These are phyloP conservation scores for Fragum whitleyi DNA, from an alignment of 2,888 invertebrate genomes.

Conservation along the genomic window DNA sequence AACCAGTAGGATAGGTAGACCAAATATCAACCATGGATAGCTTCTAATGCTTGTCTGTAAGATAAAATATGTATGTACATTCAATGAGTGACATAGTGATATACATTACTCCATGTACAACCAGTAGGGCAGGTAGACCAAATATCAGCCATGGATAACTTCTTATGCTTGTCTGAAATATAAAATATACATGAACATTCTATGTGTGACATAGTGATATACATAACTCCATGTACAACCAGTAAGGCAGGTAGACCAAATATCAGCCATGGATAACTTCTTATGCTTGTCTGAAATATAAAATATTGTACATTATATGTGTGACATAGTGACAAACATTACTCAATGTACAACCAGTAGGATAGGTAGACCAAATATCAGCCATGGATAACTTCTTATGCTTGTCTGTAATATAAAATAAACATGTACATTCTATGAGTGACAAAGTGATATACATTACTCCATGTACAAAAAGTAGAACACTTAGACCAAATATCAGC, in stretches of 20 bases:
- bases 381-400: slow-evolving; percentile 77
- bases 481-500: slow-evolving; percentile 77
- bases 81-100: no score
- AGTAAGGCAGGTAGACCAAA: slow-evolving; percentile 76
- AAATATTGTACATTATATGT: no score
- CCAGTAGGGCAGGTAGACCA: slow-evolving; percentile 74
- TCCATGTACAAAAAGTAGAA: slow-evolving; percentile 73
- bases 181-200: no score
- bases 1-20: slow-evolving; percentile 74
- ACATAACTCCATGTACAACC: slow-evolving; percentile 72
- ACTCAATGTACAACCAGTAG: slow-evolving; percentile 74
- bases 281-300: slow-evolving; percentile 67
- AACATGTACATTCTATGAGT: no score
- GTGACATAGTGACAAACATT: no score
- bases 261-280: slow-evolving; percentile 79
- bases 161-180: slow-evolving; percentile 67
- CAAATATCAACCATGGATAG: slow-evolving; percentile 80
- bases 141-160: slow-evolving; percentile 80
- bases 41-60: slow-evolving; percentile 71
- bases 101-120: slow-evolving; percentile 73
- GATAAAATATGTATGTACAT: background rate
- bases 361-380: slow-evolving; percentile 77
- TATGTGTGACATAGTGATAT: no score
- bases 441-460: no score
- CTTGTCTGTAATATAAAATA: slow-evolving; percentile 62